Evolutionary conservation across 1,140 invertebrate species (phyloP), one percentile per base, ranked within the genome.

Genomic region (Nixonia krombeini): DNA sequence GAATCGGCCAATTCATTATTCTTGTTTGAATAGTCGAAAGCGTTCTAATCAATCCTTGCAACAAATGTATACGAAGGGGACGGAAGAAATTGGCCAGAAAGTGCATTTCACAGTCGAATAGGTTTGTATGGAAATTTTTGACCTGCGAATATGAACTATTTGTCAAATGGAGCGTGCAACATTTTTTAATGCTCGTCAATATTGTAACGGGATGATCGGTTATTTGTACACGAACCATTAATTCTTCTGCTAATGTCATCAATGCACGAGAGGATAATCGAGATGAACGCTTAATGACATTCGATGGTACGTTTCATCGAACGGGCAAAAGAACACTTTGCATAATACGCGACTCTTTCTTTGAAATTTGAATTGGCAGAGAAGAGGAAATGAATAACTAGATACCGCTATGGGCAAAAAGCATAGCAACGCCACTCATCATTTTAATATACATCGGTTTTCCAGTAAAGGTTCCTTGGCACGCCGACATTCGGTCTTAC

Each of bases 381-480:
- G 49, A 45, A 13, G 46, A 46, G 55, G 52, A 64, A 64, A 64
- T 52, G 55, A 64, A 64, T 64, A 57, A 56, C 52, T 45, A 47
- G 52, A 57, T 51, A 64, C 51, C 52, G 52, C 52, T 45, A 26
- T 44, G 17, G 52, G 46, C 49, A 57, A 37, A 46, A 51, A 47
- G 47, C 47, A 57, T 47, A 33, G 41, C 33, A 62, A 57, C 55
- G 63, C 45, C 53, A 67, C 68, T 62, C 63, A 74, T 77, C 73
- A 70, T 69, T 70, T 75, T 73, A 72, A 77, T 72, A 72, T 71
- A 61, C 63, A 58, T 56, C 46, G 56, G 47, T 73, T 74, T 74
- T 59, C 49, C 62, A 50, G 33, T 55, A 44, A 57, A 21, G 62
- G 66, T 69, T 61, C 57, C 63, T 65, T 73, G 68, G 68, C 68